A percentile compares a stretch with the other conserved stretches of the same genome.
These are phyloP conservation scores for Sipha flava DNA, from an alignment of 1,140 invertebrate species.

Conservation along the genomic window DNA sequence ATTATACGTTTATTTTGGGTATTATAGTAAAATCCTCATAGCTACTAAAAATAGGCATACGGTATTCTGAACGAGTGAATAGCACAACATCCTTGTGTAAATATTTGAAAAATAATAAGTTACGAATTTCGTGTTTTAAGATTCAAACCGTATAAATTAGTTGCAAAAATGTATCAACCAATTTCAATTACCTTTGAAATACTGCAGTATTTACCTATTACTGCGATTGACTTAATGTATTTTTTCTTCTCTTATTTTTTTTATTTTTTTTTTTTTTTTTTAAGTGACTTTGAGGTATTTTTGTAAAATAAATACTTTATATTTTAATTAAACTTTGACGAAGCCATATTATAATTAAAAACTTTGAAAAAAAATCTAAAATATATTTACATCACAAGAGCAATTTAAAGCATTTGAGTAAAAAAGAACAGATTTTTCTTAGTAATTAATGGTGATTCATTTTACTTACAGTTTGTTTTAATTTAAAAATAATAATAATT, in stretches of 20 bases:
- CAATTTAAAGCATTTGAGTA: background rate
- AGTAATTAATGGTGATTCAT: too few relatives aligned
- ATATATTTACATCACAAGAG: background rate
- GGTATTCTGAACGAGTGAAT: too few relatives aligned
- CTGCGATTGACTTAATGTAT: background rate
- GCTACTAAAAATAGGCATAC: too few relatives aligned
- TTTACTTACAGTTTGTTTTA: too few relatives aligned
- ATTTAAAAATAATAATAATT: too few relatives aligned
- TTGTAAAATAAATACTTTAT: background rate
- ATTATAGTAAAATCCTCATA: too few relatives aligned
- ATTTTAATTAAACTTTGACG: background rate
- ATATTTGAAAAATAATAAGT: too few relatives aligned
- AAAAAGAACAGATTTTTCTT: background rate
- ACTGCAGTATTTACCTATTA: background rate
- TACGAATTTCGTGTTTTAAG: too few relatives aligned
- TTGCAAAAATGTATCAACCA: too few relatives aligned
- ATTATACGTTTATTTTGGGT: too few relatives aligned
- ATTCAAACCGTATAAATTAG: too few relatives aligned
- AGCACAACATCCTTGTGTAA: too few relatives aligned
- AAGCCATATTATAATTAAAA: background rate
- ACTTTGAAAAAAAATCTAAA: background rate
- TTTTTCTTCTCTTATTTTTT: background rate
- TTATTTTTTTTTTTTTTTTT: background rate
- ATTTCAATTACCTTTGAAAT: background rate
- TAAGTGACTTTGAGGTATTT: background rate